These are phyloP conservation scores for Kobus ellipsiprymnus DNA, from an alignment of 2,113 vertebrate genomes.

Conservation along the genomic window DNA sequence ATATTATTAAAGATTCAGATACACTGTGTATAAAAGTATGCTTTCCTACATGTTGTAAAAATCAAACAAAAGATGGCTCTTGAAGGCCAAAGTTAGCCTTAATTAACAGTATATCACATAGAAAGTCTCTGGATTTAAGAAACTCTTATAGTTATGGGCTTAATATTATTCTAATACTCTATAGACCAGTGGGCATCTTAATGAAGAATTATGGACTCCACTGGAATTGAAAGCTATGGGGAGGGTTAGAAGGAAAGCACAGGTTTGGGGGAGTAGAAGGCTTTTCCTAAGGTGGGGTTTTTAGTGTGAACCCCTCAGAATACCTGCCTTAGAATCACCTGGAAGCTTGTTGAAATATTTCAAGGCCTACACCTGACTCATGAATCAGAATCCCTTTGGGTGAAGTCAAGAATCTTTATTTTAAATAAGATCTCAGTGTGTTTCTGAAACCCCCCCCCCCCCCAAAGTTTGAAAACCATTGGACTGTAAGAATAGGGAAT, in stretches of 20 bases:
- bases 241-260: background rate
- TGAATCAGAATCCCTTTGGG: background rate
- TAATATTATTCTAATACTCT: background rate
- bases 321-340: background rate
- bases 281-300: background rate
- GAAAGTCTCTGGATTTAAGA: background rate
- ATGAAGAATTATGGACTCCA: background rate
- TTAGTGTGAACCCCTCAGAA: background rate
- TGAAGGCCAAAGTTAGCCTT: background rate
- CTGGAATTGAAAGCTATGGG: background rate
- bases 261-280: background rate
- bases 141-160: background rate
- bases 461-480: background rate
- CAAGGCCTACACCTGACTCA: background rate
- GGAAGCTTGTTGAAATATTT: background rate
- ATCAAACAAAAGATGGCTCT: background rate
- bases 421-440: background rate
- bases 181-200: background rate
- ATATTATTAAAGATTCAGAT: background rate
- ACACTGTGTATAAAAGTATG: background rate
- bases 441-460: background rate
- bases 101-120: background rate
- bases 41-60: background rate
- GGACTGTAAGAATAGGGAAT: background rate
- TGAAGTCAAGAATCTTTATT: background rate